Evolutionary conservation across 2,797 vertebrate species (phyloP).

Genomic region (Sandelia bainsii): DNA sequence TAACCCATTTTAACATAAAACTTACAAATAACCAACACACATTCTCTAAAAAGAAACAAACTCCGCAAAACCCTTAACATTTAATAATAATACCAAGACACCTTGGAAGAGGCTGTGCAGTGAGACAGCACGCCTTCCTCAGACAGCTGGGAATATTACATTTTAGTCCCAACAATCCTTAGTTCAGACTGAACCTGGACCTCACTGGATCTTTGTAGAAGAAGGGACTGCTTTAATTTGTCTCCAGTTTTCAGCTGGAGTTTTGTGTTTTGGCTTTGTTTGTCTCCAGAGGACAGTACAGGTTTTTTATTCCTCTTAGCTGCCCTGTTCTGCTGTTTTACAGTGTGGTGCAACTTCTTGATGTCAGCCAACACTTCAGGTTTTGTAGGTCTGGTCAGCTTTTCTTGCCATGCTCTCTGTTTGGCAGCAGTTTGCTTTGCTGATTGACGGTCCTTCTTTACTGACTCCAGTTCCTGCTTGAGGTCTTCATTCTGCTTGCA

Average conservation of each 20-base stretch:
- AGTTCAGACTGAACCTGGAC: not conserved
- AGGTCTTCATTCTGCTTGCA: conserved; percentile 2
- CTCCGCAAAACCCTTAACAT: too few relatives aligned
- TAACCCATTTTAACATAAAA: too few relatives aligned
- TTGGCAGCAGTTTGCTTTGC: not conserved
- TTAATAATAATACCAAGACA: too few relatives aligned
- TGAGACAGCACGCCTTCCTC: not conserved
- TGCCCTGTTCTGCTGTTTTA: too few relatives aligned
- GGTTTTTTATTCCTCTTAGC: too few relatives aligned
- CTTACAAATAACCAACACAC: too few relatives aligned
- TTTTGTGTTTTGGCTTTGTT: too few relatives aligned
- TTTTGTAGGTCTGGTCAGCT: not conserved
- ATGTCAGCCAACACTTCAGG: too few relatives aligned
- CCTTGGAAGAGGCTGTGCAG: too few relatives aligned
- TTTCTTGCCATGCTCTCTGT: conserved; percentile 7
- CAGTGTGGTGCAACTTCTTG: too few relatives aligned
- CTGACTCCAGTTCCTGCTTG: not conserved
- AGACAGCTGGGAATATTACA: not conserved
- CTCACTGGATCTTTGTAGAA: not conserved
- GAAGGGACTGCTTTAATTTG: not conserved
- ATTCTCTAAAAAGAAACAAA: too few relatives aligned
- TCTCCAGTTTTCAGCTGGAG: not conserved
- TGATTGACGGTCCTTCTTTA: conserved; percentile 4
- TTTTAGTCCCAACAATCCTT: not conserved
- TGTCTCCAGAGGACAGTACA: too few relatives aligned